These are phyloP conservation scores for Coregonus ussuriensis DNA, from an alignment of 2,797 vertebrate species.

Conservation along the genomic window DNA sequence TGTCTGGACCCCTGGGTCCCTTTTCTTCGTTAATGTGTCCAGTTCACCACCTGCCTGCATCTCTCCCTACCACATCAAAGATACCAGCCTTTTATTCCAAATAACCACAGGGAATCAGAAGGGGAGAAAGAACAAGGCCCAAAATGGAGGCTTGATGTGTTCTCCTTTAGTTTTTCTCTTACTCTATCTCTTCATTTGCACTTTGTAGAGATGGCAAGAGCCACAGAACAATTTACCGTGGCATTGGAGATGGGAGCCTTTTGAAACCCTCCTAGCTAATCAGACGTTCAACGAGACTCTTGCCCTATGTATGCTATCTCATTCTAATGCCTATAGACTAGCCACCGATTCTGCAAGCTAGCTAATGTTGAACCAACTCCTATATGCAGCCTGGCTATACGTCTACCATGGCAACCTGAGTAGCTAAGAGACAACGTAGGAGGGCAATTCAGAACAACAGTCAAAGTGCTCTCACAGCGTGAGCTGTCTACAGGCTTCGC, in stretches of 20 bases:
- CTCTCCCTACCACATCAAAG: conserved; percentile 33
- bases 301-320: neutral
- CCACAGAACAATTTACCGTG: neutral
- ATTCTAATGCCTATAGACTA: neutral
- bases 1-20: conserved; percentile 3
- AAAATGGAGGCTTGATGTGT: neutral
- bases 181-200: neutral
- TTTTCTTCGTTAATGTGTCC: conserved; percentile 38
- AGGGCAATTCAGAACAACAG: conserved; percentile 1
- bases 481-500: conserved; percentile 12
- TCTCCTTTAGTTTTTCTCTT: neutral
- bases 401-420: conserved; percentile 11
- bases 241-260: neutral
- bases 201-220: neutral
- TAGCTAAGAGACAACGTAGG: conserved; percentile 16
- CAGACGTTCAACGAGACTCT: neutral
- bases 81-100: conserved; percentile 26
- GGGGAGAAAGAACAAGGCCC: neutral
- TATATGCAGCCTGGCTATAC: neutral
- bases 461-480: conserved; percentile 17
- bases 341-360: conserved; percentile 6
- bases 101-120: neutral
- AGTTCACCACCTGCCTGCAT: conserved; percentile 34
- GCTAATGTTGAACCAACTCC: neutral
- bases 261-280: neutral